Conservation (phyloP, 2,113 vertebrate genomes). For the Brachyistius frenatus region DNA sequence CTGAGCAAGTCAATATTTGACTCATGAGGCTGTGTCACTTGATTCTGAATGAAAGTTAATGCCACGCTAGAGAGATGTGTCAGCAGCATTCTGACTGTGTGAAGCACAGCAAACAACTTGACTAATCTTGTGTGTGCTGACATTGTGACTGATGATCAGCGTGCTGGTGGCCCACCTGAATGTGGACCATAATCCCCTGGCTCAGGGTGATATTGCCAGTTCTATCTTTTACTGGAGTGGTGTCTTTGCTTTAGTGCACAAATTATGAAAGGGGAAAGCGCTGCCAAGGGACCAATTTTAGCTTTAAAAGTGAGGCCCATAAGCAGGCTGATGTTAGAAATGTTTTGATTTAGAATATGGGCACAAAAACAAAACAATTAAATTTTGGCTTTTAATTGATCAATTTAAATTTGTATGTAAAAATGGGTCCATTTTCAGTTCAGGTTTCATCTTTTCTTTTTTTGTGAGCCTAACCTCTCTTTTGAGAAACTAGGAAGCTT, state of each 20-base stretch:
- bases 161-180: slow-evolving; percentile 70
- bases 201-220: slow-evolving; percentile 66
- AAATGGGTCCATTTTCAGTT: slow-evolving; percentile 14
- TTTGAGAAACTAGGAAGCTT: too few relatives aligned
- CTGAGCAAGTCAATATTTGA: slow-evolving; percentile 63
- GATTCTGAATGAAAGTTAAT: slow-evolving; percentile 68
- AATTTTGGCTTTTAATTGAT: slow-evolving; percentile 21
- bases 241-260: slow-evolving; percentile 39
- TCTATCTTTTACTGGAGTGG: slow-evolving; percentile 59
- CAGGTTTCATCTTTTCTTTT: background rate
- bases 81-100: slow-evolving; percentile 68
- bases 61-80: slow-evolving; percentile 62
- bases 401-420: slow-evolving; percentile 5
- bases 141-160: slow-evolving; percentile 75
- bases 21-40: slow-evolving; percentile 50
- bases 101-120: slow-evolving; percentile 69
- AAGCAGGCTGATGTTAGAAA: slow-evolving; percentile 35
- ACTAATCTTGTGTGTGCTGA: slow-evolving; percentile 76
- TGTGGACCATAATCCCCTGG: slow-evolving; percentile 69
- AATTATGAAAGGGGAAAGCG: slow-evolving; percentile 10
- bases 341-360: slow-evolving; percentile 50
- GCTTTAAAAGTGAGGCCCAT: slow-evolving; percentile 35
- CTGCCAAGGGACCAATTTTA: slow-evolving; percentile 51
- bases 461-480: too few relatives aligned
- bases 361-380: slow-evolving; percentile 45